Base-by-base conservation (phyloP, 2,797 vertebrate species). In the Serranus cabrilla region DNA sequence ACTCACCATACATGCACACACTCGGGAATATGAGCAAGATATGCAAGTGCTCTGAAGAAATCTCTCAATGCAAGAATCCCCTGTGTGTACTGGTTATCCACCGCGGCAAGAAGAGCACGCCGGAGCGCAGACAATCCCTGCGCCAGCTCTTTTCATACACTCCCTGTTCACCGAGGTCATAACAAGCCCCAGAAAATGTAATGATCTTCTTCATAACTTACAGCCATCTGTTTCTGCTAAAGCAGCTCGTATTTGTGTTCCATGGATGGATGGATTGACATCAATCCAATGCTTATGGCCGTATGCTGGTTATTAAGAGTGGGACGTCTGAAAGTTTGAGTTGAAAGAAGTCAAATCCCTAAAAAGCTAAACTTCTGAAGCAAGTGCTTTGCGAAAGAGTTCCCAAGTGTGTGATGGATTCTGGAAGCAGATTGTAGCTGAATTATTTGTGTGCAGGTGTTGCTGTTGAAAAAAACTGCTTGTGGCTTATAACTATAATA, bases 21-120 rank as follows among this genome's bases (percentile, higher is more conserved):
- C 61, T 20, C 50, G 76, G 70, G 74, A 62, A 76, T 80, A 12
- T n/a, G 14, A 73, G 49, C 63, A 13, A 51, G 49, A 67, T 72
- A 49, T 46, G 47, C 55, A 69, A 61, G 59, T 2, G 46, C 39
- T 57, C 43, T 13, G 21, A 78, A 74, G n/a, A 74, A 79, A 67
- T 55, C 46, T 43, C 23, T 71, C 56, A 61, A 49, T 64, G 25
- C 62, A 58, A 39, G 31, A 67, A 66, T 64, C 43, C 76, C 66
- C 10, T 0, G 73, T 71, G 82, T 59, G 78, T 37, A 7, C 45
- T 42, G 57, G 70, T 62, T 59, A 58, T 59, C 39, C 40, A 43
- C 46, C 0, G 13, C 79, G 50, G 54, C 21, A 27, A 27, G 27
- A 0, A 52, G 16, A 70, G 55, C 63, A 25, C 1, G 3, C 37